Evolutionary conservation across 2,888 invertebrate species (phyloP).

Genomic region (Pyrgus malvae): DNA sequence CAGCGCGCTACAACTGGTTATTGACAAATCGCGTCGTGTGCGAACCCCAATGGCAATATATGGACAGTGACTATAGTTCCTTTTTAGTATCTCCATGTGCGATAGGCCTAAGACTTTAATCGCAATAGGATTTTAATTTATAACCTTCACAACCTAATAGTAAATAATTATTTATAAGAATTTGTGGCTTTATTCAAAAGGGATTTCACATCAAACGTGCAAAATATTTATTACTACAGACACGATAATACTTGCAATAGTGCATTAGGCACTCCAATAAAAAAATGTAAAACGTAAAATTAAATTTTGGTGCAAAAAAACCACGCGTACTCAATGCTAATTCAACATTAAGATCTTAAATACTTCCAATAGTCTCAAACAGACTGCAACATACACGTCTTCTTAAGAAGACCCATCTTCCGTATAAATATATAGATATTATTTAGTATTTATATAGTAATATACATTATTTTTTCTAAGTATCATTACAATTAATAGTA

Average conservation of each 20-base stretch:
- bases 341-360: neutral
- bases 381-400: neutral
- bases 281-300: neutral
- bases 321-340: neutral
- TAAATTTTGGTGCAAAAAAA: slow-evolving; percentile 10
- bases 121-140: neutral
- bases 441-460: neutral
- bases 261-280: neutral
- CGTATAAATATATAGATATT: neutral
- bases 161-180: neutral
- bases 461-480: neutral
- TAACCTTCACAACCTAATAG: slow-evolving; percentile 13
- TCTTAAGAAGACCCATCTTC: neutral
- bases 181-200: neutral
- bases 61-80: no score
- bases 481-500: neutral
- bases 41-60: no score
- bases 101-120: no score
- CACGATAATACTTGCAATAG: slow-evolving; percentile 1
- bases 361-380: neutral
- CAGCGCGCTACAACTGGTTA: no score
- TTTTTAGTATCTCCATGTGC: no score
- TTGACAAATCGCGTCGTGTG: no score
- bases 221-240: neutral
- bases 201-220: slow-evolving; percentile 7